Base-by-base conservation (phyloP, 2,888 invertebrate genomes). In the Lathronympha strigana region DNA sequence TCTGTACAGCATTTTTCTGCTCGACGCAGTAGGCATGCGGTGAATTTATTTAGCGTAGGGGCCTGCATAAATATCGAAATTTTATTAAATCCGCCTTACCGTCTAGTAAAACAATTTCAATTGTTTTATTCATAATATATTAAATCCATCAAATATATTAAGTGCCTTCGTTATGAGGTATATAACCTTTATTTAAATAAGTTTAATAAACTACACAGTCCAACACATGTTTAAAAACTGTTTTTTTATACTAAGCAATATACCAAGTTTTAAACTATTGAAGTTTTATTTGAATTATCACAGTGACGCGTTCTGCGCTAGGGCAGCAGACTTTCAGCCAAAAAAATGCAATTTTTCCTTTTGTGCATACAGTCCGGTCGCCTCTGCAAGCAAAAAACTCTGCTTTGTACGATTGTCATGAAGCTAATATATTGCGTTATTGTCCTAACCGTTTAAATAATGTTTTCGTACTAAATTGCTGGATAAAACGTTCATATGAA, bases 321-420 rank as follows among this genome's bases (percentile, higher is more conserved):
- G 77, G 76, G 74, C 74, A 73, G 13, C 19, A 21, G 15, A 0
- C n/a, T 74, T 76, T 76, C 70, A 19, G 75, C 76, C 77, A 76
- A 77, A 78, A 79, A 72, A 76, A 71, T 76, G 71, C 55, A 47
- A 74, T 70, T 78, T 73, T 75, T 78, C 71, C 74, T 82, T 83
- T 81, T 81, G 71, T 76, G 50, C 69, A 71, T 31, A 5, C 60
- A 47, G 31, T 54, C 38, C 58, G 72, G 76, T 77, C 73, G 78
- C 77, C 76, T 76, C 73, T 69, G 69, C 69, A 73, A 72, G 69
- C 74, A 78, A 78, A 81, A 75, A 79, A 76, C 73, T 68, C 61
- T n/a, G 74, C 74, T 74, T 81, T 80, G 75, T 78, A 68, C 74
- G 60, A 77, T 73, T 76, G 77, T 78, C 76, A 76, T 75, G 67